A percentile compares a stretch with the other conserved stretches of the same genome.
Conservation (phyloP, 2,888 invertebrate genomes). For the Ophion ventricosus region DNA sequence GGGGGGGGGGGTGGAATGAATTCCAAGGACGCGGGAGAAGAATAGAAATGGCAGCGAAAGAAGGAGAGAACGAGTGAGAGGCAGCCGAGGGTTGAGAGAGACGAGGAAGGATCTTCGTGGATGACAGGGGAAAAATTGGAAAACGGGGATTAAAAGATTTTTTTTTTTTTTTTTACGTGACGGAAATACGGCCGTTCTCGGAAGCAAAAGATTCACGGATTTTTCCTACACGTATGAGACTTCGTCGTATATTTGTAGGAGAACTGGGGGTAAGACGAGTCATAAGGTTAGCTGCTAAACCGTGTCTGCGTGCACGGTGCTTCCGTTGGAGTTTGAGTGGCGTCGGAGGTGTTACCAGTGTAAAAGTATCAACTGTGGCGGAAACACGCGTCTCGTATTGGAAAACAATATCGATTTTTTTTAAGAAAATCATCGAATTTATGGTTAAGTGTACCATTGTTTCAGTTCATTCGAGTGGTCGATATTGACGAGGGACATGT, state of each 20-base stretch:
- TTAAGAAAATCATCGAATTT: too few relatives aligned
- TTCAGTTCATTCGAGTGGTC: too few relatives aligned
- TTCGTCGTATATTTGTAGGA: background rate
- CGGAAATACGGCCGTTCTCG: slow-evolving; percentile 51
- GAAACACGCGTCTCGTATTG: too few relatives aligned
- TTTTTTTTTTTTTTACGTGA: slow-evolving; percentile 68
- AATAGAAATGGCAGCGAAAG: slow-evolving; percentile 53
- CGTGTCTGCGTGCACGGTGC: too few relatives aligned
- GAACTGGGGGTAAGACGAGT: background rate
- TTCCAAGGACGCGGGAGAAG: slow-evolving; percentile 57
- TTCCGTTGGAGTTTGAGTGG: too few relatives aligned
- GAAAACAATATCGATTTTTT: too few relatives aligned
- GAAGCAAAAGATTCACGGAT: slow-evolving; percentile 14
- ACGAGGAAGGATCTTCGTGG: slow-evolving; percentile 57
- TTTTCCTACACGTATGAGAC: slow-evolving; percentile 40
- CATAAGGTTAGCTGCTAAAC: too few relatives aligned
- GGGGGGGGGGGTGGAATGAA: too few relatives aligned
- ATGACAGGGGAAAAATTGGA: slow-evolving; percentile 75
- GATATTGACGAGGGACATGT: too few relatives aligned
- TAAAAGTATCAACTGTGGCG: too few relatives aligned
- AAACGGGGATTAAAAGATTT: slow-evolving; percentile 73
- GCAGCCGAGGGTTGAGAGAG: background rate
- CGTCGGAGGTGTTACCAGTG: too few relatives aligned
- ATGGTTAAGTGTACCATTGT: too few relatives aligned
- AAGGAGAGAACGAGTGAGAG: slow-evolving; percentile 12